Evolutionary conservation across 2,888 invertebrate species (phyloP).

Genomic region (Ditylenchus weischeri): DNA sequence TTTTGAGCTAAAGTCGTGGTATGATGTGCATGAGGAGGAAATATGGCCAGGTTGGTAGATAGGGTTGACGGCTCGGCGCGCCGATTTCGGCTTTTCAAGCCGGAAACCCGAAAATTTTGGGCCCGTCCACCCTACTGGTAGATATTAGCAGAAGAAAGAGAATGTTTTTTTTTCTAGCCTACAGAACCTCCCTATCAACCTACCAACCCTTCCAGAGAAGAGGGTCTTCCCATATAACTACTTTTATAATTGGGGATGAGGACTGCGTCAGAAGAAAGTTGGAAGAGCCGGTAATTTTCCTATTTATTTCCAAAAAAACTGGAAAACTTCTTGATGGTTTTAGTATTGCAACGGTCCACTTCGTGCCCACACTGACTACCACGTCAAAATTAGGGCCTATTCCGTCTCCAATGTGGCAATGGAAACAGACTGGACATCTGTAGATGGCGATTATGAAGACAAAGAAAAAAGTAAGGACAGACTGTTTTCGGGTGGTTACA

Average conservation of each 20-base stretch:
- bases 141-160: no score
- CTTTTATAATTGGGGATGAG: slow-evolving; percentile 51
- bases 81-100: no score
- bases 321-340: slow-evolving; percentile 6
- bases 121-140: no score
- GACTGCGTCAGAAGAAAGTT: slow-evolving; percentile 51
- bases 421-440: slow-evolving; percentile 54
- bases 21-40: slow-evolving; percentile 53
- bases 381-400: slow-evolving; percentile 53
- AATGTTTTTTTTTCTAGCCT: slow-evolving; percentile 19
- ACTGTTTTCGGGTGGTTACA: no score
- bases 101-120: no score
- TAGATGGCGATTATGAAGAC: slow-evolving; percentile 40
- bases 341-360: slow-evolving; percentile 56
- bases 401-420: slow-evolving; percentile 52
- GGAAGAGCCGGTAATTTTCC: slow-evolving; percentile 45
- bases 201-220: slow-evolving; percentile 49
- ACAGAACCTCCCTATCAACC: slow-evolving; percentile 49
- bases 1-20: slow-evolving; percentile 53
- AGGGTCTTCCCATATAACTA: slow-evolving; percentile 33
- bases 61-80: no score
- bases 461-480: slow-evolving; percentile 1
- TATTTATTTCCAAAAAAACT: no score
- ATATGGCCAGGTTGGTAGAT: slow-evolving; percentile 29
- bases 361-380: slow-evolving; percentile 48